phyloP scores from a whole-genome alignment of 2,888 invertebrate genomes.

The Drosophila flavopinicola region DNA sequence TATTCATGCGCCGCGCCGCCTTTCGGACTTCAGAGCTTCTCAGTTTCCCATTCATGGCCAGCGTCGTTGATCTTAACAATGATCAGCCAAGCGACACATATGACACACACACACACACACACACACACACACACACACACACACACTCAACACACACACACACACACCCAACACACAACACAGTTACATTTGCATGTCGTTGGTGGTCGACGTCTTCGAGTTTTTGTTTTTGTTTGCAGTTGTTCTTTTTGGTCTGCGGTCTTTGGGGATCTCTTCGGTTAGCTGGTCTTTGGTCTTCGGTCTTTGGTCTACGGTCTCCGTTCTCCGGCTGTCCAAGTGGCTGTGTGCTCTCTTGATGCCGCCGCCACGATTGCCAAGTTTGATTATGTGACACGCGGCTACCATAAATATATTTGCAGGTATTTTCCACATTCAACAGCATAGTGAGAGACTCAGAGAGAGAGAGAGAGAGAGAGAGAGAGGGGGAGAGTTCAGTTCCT shows the following conservation, averaged over 20 bases:
- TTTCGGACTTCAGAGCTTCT: slow-evolving; percentile 26
- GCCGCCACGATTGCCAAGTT: slow-evolving; percentile 61
- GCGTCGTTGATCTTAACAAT: slow-evolving; percentile 73
- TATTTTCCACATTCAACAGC: too few relatives aligned
- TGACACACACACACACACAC: slow-evolving; percentile 23
- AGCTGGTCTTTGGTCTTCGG: slow-evolving; percentile 9
- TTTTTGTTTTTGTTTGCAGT: slow-evolving; percentile 4
- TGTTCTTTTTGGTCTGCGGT: slow-evolving; percentile 31
- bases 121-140: slow-evolving; percentile 26
- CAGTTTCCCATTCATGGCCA: slow-evolving; percentile 65
- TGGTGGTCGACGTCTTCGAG: slow-evolving; percentile 63
- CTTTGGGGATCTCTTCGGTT: slow-evolving; percentile 13
- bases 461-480: too few relatives aligned
- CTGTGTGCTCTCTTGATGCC: slow-evolving; percentile 53
- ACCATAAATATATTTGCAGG: slow-evolving; percentile 62
- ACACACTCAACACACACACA: slow-evolving; percentile 27
- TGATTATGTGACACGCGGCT: slow-evolving; percentile 74
- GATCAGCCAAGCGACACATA: slow-evolving; percentile 73
- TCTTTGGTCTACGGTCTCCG: not conserved
- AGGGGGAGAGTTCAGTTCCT: too few relatives aligned
- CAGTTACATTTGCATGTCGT: slow-evolving; percentile 73
- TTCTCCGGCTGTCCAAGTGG: slow-evolving; percentile 21
- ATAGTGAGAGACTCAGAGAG: too few relatives aligned
- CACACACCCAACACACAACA: slow-evolving; percentile 32
- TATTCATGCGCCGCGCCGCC: slow-evolving; percentile 68